Conservation (phyloP, 2,888 invertebrate species). For the Geophilus truncorum region DNA sequence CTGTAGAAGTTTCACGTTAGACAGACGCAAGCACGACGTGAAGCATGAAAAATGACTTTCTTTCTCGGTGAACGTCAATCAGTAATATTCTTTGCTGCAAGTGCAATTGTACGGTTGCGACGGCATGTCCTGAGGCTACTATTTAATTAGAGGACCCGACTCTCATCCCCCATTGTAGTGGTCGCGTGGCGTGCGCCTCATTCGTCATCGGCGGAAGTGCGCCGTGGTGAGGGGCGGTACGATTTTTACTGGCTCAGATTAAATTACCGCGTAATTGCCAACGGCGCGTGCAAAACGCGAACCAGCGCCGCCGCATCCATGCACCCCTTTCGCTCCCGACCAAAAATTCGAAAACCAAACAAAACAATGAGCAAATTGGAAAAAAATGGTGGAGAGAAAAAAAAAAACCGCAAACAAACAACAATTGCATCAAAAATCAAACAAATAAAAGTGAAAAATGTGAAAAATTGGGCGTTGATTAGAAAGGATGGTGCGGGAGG, state of each 20-base stretch:
- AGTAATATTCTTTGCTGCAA: neutral
- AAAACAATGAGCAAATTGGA: too few relatives aligned
- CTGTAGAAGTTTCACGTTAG: neutral
- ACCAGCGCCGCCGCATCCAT: neutral
- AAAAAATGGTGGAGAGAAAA: neutral
- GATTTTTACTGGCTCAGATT: neutral
- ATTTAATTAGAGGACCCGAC: neutral
- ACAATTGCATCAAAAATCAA: neutral
- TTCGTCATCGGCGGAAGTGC: neutral
- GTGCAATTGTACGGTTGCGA: neutral
- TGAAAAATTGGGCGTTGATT: neutral
- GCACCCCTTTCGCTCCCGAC: neutral
- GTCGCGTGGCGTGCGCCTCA: neutral
- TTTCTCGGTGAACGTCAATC: neutral
- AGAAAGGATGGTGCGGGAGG: too few relatives aligned
- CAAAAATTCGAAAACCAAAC: neutral
- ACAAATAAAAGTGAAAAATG: neutral
- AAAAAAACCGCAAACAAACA: too few relatives aligned
- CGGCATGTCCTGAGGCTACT: neutral
- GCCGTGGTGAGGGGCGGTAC: neutral
- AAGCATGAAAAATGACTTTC: neutral
- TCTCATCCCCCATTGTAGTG: neutral
- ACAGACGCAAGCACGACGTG: neutral
- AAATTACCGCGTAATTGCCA: conserved; percentile 7
- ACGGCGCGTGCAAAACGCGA: neutral